Conservation (phyloP, 2,113 vertebrate genomes). For the Platanista minor region DNA sequence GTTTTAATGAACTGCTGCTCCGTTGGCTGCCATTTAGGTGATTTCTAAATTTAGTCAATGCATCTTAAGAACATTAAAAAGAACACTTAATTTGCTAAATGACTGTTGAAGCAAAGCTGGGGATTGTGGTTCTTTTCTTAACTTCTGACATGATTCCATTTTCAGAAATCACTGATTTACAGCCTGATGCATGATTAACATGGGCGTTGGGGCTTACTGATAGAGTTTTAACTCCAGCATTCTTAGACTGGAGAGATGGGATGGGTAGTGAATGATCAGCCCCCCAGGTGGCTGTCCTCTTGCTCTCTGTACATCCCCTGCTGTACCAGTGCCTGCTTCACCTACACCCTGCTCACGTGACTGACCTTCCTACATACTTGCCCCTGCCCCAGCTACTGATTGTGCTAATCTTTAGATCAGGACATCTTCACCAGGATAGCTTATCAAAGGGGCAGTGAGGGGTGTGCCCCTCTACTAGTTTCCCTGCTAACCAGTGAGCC, state of each 20-base stretch:
- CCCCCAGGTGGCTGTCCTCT: background rate
- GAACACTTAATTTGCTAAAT: background rate
- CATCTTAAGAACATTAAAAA: background rate
- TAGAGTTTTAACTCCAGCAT: background rate
- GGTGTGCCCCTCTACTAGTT: no score
- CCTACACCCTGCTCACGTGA: fast-evolving
- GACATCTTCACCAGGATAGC: no score
- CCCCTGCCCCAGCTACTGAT: background rate
- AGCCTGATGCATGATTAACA: fast-evolving
- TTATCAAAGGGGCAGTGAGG: no score
- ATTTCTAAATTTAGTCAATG: constrained; percentile 4
- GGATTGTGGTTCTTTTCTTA: background rate
- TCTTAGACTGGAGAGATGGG: background rate
- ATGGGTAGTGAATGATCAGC: background rate
- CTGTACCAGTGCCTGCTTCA: background rate
- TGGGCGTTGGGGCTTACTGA: background rate
- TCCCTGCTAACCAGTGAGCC: no score
- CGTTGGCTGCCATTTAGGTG: background rate
- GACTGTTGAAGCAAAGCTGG: background rate
- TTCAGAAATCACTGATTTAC: background rate
- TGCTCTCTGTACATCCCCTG: background rate
- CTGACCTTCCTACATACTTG: background rate
- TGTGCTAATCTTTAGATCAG: background rate
- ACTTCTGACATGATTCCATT: background rate
- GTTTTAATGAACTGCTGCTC: background rate